Evolutionary conservation across 1,140 invertebrate species (phyloP), one percentile per base, ranked within the genome.

Genomic region (Drosophila nannoptera): DNA sequence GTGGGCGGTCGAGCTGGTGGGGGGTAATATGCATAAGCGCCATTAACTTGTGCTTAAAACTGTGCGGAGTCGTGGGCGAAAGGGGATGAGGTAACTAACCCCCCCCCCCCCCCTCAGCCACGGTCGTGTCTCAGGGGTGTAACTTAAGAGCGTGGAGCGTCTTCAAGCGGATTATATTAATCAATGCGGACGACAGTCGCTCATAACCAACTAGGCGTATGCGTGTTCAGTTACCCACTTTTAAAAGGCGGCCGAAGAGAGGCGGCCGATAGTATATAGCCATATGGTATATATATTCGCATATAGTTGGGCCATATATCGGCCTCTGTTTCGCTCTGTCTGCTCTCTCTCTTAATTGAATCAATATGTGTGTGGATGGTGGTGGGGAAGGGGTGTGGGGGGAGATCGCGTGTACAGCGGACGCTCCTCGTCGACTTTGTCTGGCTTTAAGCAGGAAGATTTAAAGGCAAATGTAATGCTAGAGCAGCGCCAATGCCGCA

Each of bases 111-210:
- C 32, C 40, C 40, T 16, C 42, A n/a, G 38, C 8, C n/a, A 0
- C 40, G 46, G 35, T 40, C 48, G 38, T 35, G 64, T 48, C 48
- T 16, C 35, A 55, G 40, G 55, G 63, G 32, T 71, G 81, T 81
- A 86, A 81, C 81, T 86, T 86, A 86, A 83, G 67, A 65, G 61
- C 61, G 32, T 59, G 61, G 56, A 81, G 71, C 81, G 75, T 87
- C 83, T 87, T 86, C 86, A 88, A 88, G 80, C 86, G 86, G 86
- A 87, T 87, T 87, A 87, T 87, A 87, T 87, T 87, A 87, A 87
- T 87, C 86, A 88, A 88, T 87, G 82, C 80, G 60, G 80, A 42
- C 54, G 60, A 36, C 55, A 65, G 60, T 54, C 48, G 48, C 68
- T 70, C 61, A 59, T 73, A 69, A 61, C 56, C 77, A 78, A 84